Evolutionary conservation across 2,797 vertebrate genomes (phyloP).

Genomic region (Erpetoichthys calabaricus): DNA sequence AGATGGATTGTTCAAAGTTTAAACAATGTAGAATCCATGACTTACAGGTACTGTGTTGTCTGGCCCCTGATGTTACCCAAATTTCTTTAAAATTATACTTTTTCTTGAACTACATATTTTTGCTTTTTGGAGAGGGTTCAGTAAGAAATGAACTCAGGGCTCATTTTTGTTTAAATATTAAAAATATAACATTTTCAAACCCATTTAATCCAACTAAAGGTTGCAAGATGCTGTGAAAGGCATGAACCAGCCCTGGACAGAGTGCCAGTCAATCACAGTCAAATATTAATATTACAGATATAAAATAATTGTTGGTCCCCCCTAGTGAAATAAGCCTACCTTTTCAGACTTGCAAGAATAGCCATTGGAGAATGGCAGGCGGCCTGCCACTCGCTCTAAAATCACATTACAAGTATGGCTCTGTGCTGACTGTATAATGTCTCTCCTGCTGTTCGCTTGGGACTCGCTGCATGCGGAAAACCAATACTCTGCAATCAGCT

Average conservation of each 20-base stretch:
- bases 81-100: constrained; percentile 97
- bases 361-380: constrained; percentile 41
- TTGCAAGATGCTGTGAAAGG: too few species aligned
- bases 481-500: constrained; percentile 57
- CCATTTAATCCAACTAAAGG: too few species aligned
- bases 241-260: too few species aligned
- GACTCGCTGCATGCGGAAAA: constrained; percentile 54
- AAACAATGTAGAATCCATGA: constrained; percentile 78
- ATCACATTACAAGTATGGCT: constrained; percentile 7
- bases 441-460: constrained; percentile 49
- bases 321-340: too few species aligned
- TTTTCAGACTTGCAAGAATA: constrained; percentile 1
- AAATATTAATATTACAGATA: too few species aligned
- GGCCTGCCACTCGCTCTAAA: constrained; percentile 10
- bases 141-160: too few species aligned
- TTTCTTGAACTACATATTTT: too few species aligned
- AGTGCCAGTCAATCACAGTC: too few species aligned
- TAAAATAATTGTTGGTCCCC: too few species aligned
- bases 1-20: constrained; percentile 83
- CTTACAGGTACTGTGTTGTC: constrained; percentile 69
- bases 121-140: too few species aligned
- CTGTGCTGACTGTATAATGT: constrained; percentile 47
- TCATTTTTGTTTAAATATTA: too few species aligned
- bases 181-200: too few species aligned
- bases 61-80: constrained; percentile 83